Evolutionary conservation across 53 echinoderm and acorn worm genomes (phyloP), one percentile per base, ranked within the genome.

Genomic region (Echinometra lucunter): DNA sequence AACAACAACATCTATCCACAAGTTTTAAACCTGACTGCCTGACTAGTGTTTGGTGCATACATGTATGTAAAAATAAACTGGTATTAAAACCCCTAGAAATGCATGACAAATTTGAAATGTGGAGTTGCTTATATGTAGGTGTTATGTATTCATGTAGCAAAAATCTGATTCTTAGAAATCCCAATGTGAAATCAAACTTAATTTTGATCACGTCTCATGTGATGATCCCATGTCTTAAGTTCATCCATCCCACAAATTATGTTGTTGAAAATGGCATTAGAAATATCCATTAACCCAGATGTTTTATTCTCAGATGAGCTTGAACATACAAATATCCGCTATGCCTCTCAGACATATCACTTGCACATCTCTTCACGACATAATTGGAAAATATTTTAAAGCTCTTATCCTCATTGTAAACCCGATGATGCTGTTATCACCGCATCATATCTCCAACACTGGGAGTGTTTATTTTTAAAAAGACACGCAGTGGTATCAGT

Each of bases 341-440:
- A 85, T 85, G 1, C 27, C 85, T 49, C 85, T 16, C 19, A 53
- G 85, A 45, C 44, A 44, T 53, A 53, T 85, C 85, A 47, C 45
- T 85, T 12, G 49, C 85, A 45, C 30, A 28, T 85, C 85, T 13
- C 85, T 85, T n/a, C 4, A 13, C 30, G 27, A 25, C 49, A 85
- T 85, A 85, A 53, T 85, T 85, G 85, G 85, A 85, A 85, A 85
- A 85, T 53, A 85, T 49, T 85, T 85, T 85, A n/a, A 85, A 85
- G 45, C 49, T 45, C 85, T 85, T 49, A 45, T 47, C 78, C 78
- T 37, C 3, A 19, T 78, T 78, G 17, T 40, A 78, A 78, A 38
- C 78, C 47, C 13, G 0, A 85, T 27, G 85, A 85, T 85, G 85
- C 85, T 47, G 27, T 85, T 85, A 85, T 85, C 85, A 85, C 28